These are phyloP conservation scores for Dione vanillae DNA, from an alignment of 2,888 invertebrate species.

Conservation along the genomic window DNA sequence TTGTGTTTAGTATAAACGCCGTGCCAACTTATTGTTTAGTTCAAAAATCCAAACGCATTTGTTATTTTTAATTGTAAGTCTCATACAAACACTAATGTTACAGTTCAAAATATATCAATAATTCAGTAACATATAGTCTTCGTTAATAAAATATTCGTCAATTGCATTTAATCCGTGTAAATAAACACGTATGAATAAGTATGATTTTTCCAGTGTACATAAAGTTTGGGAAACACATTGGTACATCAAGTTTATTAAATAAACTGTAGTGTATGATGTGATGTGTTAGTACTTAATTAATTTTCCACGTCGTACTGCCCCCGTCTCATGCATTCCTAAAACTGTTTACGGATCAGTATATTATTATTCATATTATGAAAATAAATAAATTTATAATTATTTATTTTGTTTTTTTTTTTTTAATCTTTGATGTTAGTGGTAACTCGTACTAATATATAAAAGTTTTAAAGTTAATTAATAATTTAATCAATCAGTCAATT, in stretches of 20 bases:
- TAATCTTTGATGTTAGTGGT: not conserved
- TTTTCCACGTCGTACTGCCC: constrained; percentile 69
- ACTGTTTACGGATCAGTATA: constrained; percentile 74
- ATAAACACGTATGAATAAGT: constrained; percentile 48
- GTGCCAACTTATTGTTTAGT: constrained; percentile 20
- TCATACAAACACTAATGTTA: not conserved
- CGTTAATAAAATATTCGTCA: constrained; percentile 8
- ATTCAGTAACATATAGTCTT: not conserved
- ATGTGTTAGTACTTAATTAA: constrained; percentile 80
- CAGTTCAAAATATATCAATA: constrained; percentile 8
- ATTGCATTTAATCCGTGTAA: constrained; percentile 40
- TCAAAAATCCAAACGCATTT: constrained; percentile 23
- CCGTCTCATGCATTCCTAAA: constrained; percentile 77
- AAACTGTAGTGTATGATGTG: constrained; percentile 71
- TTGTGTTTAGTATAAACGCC: constrained; percentile 10
- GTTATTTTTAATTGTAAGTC: constrained; percentile 25
- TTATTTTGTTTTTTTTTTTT: constrained; percentile 45
- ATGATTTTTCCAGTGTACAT: constrained; percentile 58
- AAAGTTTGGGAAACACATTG: constrained; percentile 66
- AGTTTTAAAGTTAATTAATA: too few species aligned
- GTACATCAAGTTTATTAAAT: constrained; percentile 71
- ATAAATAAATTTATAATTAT: constrained; percentile 71
- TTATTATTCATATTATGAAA: constrained; percentile 66
- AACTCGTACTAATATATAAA: too few species aligned
- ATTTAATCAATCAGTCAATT: too few species aligned